phyloP scores from a whole-genome alignment of 2,888 invertebrate genomes.

The Rotaria sp. region DNA sequence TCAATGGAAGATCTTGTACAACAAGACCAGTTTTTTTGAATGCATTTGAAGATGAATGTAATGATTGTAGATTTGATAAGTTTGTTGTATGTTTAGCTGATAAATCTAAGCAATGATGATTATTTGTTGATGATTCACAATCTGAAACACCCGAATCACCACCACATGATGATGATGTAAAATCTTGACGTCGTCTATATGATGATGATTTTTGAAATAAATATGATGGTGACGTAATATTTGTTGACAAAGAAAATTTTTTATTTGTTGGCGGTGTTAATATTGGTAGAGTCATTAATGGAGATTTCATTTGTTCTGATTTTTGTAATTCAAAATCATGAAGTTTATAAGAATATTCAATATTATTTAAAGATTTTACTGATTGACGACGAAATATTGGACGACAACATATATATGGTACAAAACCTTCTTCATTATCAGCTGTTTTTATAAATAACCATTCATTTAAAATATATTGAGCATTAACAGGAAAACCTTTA shows the following conservation, averaged over 20 bases:
- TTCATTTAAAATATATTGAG: constrained; percentile 35
- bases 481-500: constrained; percentile 33
- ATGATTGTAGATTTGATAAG: background rate
- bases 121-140: background rate
- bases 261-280: background rate
- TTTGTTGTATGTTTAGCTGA: background rate
- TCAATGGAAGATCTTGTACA: background rate
- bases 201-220: background rate
- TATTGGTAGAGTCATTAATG: background rate
- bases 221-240: background rate
- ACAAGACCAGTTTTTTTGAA: background rate
- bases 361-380: background rate
- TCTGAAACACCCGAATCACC: background rate
- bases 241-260: background rate
- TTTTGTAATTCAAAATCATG: background rate
- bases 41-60: background rate
- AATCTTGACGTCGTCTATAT: background rate
- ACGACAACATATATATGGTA: constrained; percentile 34
- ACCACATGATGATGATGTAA: background rate
- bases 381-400: constrained; percentile 25
- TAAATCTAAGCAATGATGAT: background rate
- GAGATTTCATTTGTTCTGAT: background rate
- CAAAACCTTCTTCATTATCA: constrained; percentile 33
- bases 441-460: constrained; percentile 38
- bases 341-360: background rate